These are phyloP conservation scores for Schizotus pectinicornis DNA, from an alignment of 2,888 invertebrate genomes.

Conservation along the genomic window DNA sequence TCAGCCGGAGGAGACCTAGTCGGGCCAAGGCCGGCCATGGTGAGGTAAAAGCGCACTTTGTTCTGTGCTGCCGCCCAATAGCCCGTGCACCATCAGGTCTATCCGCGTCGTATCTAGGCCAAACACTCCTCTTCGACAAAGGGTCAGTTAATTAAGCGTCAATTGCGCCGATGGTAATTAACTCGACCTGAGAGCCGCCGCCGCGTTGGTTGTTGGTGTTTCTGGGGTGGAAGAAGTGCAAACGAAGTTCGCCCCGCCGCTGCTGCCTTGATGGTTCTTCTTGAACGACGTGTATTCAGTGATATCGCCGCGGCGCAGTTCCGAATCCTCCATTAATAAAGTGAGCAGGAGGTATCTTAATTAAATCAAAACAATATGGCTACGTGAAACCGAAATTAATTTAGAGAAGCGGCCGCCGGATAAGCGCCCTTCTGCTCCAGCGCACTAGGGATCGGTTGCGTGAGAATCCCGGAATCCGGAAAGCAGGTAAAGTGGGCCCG, in stretches of 20 bases:
- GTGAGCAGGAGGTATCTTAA: constrained; percentile 55
- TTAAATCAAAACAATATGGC: constrained; percentile 58
- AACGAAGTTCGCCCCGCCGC: background rate
- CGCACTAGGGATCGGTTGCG: constrained; percentile 8
- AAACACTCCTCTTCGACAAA: background rate
- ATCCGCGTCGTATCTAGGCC: too few relatives aligned
- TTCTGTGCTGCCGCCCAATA: too few relatives aligned
- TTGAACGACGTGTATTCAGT: constrained; percentile 21
- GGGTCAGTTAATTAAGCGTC: constrained; percentile 23
- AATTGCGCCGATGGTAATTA: constrained; percentile 23
- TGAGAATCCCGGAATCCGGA: constrained; percentile 18
- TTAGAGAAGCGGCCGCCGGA: constrained; percentile 38
- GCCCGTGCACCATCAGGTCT: too few relatives aligned
- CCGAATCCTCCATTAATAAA: constrained; percentile 48
- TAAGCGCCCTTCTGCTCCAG: constrained; percentile 33
- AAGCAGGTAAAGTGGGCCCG: constrained; percentile 32
- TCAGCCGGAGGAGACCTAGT: too few relatives aligned
- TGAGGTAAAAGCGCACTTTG: too few relatives aligned
- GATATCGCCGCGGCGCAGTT: constrained; percentile 27
- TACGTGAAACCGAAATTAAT: constrained; percentile 56
- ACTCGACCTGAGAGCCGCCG: constrained; percentile 6
- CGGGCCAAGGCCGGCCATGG: too few relatives aligned
- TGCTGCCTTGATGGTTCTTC: constrained; percentile 6
- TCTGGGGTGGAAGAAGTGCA: background rate
- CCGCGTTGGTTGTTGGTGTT: constrained; percentile 18